Percentiles rank a stretch among this genome's conserved stretches.
Conservation (phyloP, 2,113 vertebrate genomes). For the Syrrhaptes paradoxus region DNA sequence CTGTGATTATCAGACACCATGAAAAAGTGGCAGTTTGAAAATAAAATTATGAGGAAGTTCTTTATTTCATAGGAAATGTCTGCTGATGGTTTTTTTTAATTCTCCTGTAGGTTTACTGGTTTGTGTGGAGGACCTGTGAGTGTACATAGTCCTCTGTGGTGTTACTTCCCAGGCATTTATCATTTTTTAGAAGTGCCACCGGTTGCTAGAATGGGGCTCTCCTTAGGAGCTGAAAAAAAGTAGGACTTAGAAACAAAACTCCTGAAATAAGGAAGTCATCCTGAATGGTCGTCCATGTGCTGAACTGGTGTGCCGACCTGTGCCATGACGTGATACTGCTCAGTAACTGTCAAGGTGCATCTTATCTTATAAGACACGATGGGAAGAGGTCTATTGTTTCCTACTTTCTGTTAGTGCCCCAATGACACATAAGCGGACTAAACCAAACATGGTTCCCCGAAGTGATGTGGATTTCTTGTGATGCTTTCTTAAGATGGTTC, state of each 20-base stretch:
- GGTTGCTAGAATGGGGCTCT: background rate
- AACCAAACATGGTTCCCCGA: background rate
- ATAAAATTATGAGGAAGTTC: conserved; percentile 56
- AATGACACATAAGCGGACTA: fast-evolving
- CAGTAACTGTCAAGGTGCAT: background rate
- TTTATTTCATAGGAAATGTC: conserved; percentile 52
- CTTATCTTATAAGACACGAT: background rate
- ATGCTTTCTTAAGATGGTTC: background rate
- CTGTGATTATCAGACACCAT: conserved; percentile 63
- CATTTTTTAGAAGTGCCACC: background rate
- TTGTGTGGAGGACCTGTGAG: background rate
- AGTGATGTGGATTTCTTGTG: background rate
- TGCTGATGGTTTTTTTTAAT: background rate
- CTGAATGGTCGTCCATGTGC: background rate
- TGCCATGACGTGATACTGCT: background rate
- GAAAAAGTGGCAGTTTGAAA: conserved; percentile 42
- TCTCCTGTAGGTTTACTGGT: background rate
- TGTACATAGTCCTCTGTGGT: background rate
- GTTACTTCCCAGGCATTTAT: background rate
- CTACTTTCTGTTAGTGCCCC: background rate
- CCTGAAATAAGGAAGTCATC: background rate
- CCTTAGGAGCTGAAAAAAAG: background rate
- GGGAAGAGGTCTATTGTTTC: background rate
- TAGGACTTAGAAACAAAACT: background rate
- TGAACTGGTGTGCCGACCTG: background rate